Percentiles rank a stretch among this genome's conserved stretches.
phyloP scores from a whole-genome alignment of 2,888 invertebrate genomes.

The Tachina fera region DNA sequence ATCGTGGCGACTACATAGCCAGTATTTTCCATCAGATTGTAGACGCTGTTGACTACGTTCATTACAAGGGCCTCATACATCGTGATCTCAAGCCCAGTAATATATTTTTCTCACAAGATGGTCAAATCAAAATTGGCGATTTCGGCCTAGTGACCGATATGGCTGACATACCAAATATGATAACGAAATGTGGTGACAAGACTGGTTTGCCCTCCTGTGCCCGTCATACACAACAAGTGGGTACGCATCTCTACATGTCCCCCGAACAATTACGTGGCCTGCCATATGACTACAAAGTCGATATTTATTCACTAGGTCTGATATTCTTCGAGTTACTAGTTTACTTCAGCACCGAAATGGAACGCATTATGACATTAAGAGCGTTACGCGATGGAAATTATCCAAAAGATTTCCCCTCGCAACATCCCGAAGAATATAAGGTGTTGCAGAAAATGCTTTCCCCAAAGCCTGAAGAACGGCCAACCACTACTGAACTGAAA shows the following conservation, averaged over 20 bases:
- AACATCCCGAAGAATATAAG: constrained; percentile 87
- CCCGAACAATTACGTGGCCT: constrained; percentile 93
- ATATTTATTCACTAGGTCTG: constrained; percentile 96
- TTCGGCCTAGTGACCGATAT: constrained; percentile 98
- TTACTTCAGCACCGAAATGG: constrained; percentile 95
- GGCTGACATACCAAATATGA: constrained; percentile 84
- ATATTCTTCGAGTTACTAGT: constrained; percentile 96
- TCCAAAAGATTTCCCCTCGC: constrained; percentile 87
- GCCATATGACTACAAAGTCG: constrained; percentile 94
- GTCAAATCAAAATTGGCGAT: constrained; percentile 97
- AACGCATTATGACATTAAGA: constrained; percentile 88
- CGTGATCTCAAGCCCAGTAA: constrained; percentile 97
- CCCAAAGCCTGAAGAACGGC: constrained; percentile 87
- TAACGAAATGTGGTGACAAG: constrained; percentile 77
- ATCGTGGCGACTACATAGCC: constrained; percentile 84
- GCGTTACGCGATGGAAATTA: constrained; percentile 87
- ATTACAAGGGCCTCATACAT: constrained; percentile 95
- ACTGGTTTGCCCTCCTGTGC: constrained; percentile 79
- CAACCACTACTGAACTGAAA: constrained; percentile 89
- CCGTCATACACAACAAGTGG: constrained; percentile 87
- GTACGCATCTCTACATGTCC: constrained; percentile 98
- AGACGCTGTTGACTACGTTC: constrained; percentile 97
- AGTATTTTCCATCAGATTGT: constrained; percentile 95
- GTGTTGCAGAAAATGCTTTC: constrained; percentile 91
- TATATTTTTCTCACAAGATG: constrained; percentile 96